phyloP scores from a whole-genome alignment of 2,797 vertebrate genomes.

The Gephyroberyx darwinii region DNA sequence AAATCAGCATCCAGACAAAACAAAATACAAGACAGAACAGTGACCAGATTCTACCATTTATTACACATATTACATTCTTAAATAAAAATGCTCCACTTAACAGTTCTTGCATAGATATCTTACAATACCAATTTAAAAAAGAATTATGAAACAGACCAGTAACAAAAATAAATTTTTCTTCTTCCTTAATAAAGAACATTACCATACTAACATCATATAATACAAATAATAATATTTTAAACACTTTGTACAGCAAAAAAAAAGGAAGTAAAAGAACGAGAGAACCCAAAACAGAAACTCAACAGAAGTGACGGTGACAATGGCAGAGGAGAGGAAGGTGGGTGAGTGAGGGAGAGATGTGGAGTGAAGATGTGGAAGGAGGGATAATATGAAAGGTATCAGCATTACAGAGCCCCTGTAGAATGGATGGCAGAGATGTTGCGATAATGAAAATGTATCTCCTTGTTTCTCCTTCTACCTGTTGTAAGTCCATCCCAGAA shows the following conservation, averaged over 20 bases:
- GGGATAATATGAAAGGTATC: slow-evolving; percentile 54
- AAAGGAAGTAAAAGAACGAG: slow-evolving; percentile 71
- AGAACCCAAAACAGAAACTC: slow-evolving; percentile 84
- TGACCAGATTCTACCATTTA: slow-evolving; percentile 97
- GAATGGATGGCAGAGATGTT: slow-evolving; percentile 33
- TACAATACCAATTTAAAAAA: slow-evolving; percentile 99
- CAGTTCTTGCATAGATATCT: slow-evolving; percentile 99
- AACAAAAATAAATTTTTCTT: slow-evolving; percentile 99
- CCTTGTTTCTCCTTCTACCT: slow-evolving; percentile 15
- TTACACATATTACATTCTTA: slow-evolving; percentile 99
- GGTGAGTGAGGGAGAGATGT: slow-evolving; percentile 72
- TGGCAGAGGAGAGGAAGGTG: slow-evolving; percentile 74
- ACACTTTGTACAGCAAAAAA: slow-evolving; percentile 98
- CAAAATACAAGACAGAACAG: slow-evolving; percentile 49
- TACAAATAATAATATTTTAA: slow-evolving; percentile 85
- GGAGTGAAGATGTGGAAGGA: slow-evolving; percentile 69
- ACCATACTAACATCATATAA: slow-evolving; percentile 99
- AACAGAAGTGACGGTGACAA: slow-evolving; percentile 89
- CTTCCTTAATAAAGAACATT: slow-evolving; percentile 99
- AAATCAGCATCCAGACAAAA: neutral
- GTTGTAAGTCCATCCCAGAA: slow-evolving; percentile 40
- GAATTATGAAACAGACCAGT: slow-evolving; percentile 99
- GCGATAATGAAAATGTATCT: slow-evolving; percentile 43
- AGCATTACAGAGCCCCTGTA: slow-evolving; percentile 56
- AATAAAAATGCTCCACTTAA: slow-evolving; percentile 99